These are phyloP conservation scores for Centroberyx gerrardi DNA, from an alignment of 2,797 vertebrate species.

Conservation along the genomic window DNA sequence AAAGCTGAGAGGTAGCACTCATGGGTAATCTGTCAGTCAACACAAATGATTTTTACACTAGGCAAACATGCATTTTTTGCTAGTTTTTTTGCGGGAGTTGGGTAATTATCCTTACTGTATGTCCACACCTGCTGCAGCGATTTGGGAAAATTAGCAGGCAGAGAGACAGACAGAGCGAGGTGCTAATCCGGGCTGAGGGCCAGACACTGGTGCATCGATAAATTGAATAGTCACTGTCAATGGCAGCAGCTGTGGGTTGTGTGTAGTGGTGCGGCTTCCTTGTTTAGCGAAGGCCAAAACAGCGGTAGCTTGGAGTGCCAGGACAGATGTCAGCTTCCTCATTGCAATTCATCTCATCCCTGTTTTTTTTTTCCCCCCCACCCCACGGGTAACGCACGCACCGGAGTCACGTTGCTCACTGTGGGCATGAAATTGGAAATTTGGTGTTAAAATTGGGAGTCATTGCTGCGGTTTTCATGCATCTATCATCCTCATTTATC, in stretches of 20 bases:
- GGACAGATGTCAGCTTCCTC: slow-evolving; percentile 32
- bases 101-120: slow-evolving; percentile 16
- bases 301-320: slow-evolving; percentile 3
- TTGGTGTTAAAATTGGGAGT: neutral
- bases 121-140: slow-evolving; percentile 31
- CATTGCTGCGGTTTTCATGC: slow-evolving; percentile 25
- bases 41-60: neutral
- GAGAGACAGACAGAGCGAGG: slow-evolving; percentile 12
- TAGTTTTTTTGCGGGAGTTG: slow-evolving; percentile 1
- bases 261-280: neutral
- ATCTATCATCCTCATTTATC: slow-evolving; percentile 20
- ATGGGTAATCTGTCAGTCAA: slow-evolving; percentile 3
- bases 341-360: slow-evolving; percentile 27
- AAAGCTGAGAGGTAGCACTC: neutral
- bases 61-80: neutral
- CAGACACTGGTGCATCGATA: slow-evolving; percentile 37
- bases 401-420: neutral
- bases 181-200: slow-evolving; percentile 31
- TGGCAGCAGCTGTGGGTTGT: slow-evolving; percentile 31
- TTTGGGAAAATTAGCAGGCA: slow-evolving; percentile 32
- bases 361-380: neutral
- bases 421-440: slow-evolving; percentile 15
- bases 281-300: slow-evolving; percentile 24
- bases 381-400: slow-evolving; percentile 4
- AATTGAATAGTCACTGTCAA: slow-evolving; percentile 42